phyloP scores from a whole-genome alignment of 2,113 vertebrate genomes.

The Corythornis cristatus region DNA sequence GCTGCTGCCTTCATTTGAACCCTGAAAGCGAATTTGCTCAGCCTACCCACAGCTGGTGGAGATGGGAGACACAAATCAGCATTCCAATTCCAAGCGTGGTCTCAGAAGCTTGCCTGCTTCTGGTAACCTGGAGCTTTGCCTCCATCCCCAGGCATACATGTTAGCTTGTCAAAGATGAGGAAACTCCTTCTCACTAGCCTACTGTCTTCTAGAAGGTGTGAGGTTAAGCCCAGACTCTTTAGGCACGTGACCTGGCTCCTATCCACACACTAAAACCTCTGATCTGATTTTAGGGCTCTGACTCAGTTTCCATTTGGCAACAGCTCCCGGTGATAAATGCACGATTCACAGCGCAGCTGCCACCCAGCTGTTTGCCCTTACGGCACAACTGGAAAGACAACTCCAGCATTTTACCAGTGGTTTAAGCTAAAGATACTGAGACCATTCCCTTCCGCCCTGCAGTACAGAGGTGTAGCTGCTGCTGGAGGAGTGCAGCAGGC shows the following conservation, averaged over 20 bases:
- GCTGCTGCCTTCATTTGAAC: accelerated
- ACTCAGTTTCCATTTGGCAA: slow-evolving; percentile 33
- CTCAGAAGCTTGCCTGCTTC: not conserved
- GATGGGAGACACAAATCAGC: not conserved
- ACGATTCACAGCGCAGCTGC: accelerated
- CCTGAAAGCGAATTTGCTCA: not conserved
- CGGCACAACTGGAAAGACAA: not conserved
- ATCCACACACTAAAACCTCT: not conserved
- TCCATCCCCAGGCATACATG: not conserved
- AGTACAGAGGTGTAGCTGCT: not conserved
- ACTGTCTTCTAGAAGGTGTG: not conserved
- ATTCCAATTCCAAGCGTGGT: not conserved
- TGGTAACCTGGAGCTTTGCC: not conserved
- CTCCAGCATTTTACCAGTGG: not conserved
- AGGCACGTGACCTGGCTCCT: not conserved
- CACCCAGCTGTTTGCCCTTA: not conserved
- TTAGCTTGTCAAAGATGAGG: not conserved
- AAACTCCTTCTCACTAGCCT: not conserved
- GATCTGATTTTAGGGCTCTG: slow-evolving; percentile 4
- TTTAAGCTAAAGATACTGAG: not conserved
- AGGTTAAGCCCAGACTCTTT: not conserved
- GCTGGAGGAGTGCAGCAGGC: not conserved
- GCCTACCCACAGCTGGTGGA: not conserved
- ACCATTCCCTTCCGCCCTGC: not conserved
- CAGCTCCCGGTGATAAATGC: not conserved